These are phyloP conservation scores for Gallinago jamesoni DNA, from an alignment of 2,113 vertebrate species.

Conservation along the genomic window DNA sequence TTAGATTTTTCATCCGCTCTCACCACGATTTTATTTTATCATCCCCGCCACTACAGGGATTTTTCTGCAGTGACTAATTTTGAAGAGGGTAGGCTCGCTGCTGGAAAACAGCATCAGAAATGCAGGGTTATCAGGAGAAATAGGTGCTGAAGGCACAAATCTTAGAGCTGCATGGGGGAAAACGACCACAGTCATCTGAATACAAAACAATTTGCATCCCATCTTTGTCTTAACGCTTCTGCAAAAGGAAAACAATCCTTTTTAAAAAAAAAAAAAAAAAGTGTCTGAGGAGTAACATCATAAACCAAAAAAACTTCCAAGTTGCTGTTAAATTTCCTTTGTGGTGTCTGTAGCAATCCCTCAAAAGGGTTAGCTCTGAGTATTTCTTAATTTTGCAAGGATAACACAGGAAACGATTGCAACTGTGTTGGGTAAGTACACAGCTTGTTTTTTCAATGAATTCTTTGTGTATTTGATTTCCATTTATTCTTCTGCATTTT, in stretches of 20 bases:
- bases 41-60: neutral
- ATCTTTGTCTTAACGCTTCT: neutral
- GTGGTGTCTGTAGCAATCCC: constrained; percentile 6
- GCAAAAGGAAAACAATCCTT: constrained; percentile 13
- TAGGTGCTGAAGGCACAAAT: constrained; percentile 31
- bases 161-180: neutral
- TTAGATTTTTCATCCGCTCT: constrained; percentile 3
- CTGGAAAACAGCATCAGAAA: constrained; percentile 29
- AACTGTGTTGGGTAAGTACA: neutral
- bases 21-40: constrained; percentile 43
- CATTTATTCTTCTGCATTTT: neutral
- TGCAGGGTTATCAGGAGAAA: constrained; percentile 29
- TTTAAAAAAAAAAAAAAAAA: neutral
- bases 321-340: constrained; percentile 12
- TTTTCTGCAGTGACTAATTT: constrained; percentile 59
- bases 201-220: constrained; percentile 26
- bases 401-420: neutral
- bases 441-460: constrained; percentile 8
- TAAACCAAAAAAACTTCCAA: neutral
- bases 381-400: constrained; percentile 25
- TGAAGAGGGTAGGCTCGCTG: neutral
- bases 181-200: neutral
- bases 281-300: neutral
- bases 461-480: constrained; percentile 21
- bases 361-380: constrained; percentile 7